Evolutionary conservation across 2,797 vertebrate genomes (phyloP), one percentile per base, ranked within the genome.

Genomic region (Sternarchorhynchus goeldii): DNA sequence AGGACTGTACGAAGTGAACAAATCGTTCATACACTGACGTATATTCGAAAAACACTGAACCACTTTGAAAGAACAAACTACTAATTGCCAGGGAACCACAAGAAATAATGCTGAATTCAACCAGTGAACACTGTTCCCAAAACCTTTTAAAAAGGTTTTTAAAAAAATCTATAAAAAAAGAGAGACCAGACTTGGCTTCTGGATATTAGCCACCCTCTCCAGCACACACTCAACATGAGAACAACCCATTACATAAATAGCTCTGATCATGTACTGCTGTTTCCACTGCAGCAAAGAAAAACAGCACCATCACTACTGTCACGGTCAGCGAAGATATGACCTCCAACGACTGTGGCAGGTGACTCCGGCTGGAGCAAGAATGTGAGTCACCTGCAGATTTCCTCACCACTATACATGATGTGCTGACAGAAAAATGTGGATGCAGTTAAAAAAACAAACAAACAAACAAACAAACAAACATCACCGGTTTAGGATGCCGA

Each of bases 251-350:
- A 75, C 6, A 39, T 45, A 36, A 79, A 34, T 59, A 73, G 32
- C 64, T 56, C 59, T 68, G 20, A 81, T 81, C 53, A 71, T 17
- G 64, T 25, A 16, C 34, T 74, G 17, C 45, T 76, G n/a, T 25
- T 25, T 25, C 25, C 25, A 25, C 25, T 25, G 25, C 25, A 25
- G 25, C 60, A 16, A 18, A 59, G 21, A 73, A 55, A 17, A 5
- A 17, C 34, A 36, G 4, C 6, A 7, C 34, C 34, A 4, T 36
- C 34, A 36, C 4, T 36, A 7, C 34, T 36, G 34, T 36, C 4
- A 36, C 34, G 6, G 34, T 7, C 34, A 36, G 34, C 2, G 34
- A 36, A 4, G 34, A 36, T 36, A 7, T 36, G 34, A 36, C 6
- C 25, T 25, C 25, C 25, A 1, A 0, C 2, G 34, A 36, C 25